These are phyloP conservation scores for Keiferia lycopersicella DNA, from an alignment of 2,888 invertebrate species.

Conservation along the genomic window DNA sequence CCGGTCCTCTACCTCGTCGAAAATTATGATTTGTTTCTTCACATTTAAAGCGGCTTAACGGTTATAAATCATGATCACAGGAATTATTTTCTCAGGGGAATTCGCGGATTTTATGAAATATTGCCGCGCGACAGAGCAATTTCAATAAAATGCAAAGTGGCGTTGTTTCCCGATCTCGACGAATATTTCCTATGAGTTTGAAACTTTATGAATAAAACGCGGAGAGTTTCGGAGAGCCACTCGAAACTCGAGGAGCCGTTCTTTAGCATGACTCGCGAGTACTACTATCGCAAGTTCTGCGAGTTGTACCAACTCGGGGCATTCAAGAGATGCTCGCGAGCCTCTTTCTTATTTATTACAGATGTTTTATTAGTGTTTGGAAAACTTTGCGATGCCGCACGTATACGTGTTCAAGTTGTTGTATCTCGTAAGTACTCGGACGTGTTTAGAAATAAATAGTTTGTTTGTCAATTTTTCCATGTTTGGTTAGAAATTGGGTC, in stretches of 20 bases:
- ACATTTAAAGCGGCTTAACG: slow-evolving; percentile 14
- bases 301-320: slow-evolving; percentile 3
- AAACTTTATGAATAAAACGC: slow-evolving; percentile 17
- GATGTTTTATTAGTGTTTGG: slow-evolving; percentile 15
- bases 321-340: slow-evolving; percentile 4
- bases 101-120: slow-evolving; percentile 13
- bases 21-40: slow-evolving; percentile 11
- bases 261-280: slow-evolving; percentile 16
- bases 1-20: slow-evolving; percentile 11
- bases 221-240: background rate
- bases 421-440: slow-evolving; percentile 8
- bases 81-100: slow-evolving; percentile 3
- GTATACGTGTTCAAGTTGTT: slow-evolving; percentile 8
- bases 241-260: slow-evolving; percentile 11
- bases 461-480: background rate
- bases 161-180: slow-evolving; percentile 11
- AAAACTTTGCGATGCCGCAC: slow-evolving; percentile 1
- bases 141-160: slow-evolving; percentile 11
- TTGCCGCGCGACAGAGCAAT: background rate
- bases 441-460: background rate
- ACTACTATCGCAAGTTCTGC: background rate
- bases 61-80: slow-evolving; percentile 15
- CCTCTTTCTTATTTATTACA: slow-evolving; percentile 10
- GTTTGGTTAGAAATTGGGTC: background rate
- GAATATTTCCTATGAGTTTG: slow-evolving; percentile 16